These are phyloP conservation scores for Cyprinodon tularosa DNA, from an alignment of 2,113 vertebrate genomes.

Conservation along the genomic window DNA sequence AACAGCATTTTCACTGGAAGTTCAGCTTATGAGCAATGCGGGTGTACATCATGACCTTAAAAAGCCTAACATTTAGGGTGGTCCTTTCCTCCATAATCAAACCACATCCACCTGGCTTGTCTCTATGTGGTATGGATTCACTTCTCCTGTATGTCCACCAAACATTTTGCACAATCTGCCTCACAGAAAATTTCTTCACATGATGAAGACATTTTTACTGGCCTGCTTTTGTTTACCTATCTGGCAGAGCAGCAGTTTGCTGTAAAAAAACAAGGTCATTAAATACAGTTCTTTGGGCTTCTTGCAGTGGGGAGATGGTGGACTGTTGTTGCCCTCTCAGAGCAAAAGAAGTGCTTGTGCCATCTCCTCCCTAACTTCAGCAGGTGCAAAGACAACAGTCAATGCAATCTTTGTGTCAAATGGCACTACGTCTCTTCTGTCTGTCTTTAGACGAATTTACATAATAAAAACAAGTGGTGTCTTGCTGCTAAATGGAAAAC, in stretches of 20 bases:
- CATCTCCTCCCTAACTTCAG: slow-evolving; percentile 35
- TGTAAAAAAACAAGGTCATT: slow-evolving; percentile 10
- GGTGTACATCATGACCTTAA: slow-evolving; percentile 29
- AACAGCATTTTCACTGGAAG: slow-evolving; percentile 61
- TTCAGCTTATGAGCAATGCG: slow-evolving; percentile 38
- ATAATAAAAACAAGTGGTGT: slow-evolving; percentile 35
- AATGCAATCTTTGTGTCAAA: slow-evolving; percentile 67
- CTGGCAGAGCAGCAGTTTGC: slow-evolving; percentile 42
- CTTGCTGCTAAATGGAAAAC: slow-evolving; percentile 22
- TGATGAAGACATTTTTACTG: slow-evolving; percentile 55
- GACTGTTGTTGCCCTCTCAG: slow-evolving; percentile 10
- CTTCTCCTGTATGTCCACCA: slow-evolving; percentile 8
- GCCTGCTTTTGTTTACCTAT: slow-evolving; percentile 60
- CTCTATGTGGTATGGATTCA: slow-evolving; percentile 45
- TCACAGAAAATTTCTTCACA: slow-evolving; percentile 50
- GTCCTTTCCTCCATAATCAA: slow-evolving; percentile 51
- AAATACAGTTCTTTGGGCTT: slow-evolving; percentile 11
- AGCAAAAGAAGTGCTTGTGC: slow-evolving; percentile 63
- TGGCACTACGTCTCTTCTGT: slow-evolving; percentile 18
- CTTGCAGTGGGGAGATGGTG: slow-evolving; percentile 16
- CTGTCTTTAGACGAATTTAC: slow-evolving; percentile 26
- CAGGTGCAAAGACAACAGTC: slow-evolving; percentile 71
- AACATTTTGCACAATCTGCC: not conserved
- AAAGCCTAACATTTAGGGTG: slow-evolving; percentile 52
- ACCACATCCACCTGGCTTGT: slow-evolving; percentile 49